These are phyloP conservation scores for Cataglyphis altisquamis DNA, from an alignment of 2,888 invertebrate genomes.

Conservation along the genomic window DNA sequence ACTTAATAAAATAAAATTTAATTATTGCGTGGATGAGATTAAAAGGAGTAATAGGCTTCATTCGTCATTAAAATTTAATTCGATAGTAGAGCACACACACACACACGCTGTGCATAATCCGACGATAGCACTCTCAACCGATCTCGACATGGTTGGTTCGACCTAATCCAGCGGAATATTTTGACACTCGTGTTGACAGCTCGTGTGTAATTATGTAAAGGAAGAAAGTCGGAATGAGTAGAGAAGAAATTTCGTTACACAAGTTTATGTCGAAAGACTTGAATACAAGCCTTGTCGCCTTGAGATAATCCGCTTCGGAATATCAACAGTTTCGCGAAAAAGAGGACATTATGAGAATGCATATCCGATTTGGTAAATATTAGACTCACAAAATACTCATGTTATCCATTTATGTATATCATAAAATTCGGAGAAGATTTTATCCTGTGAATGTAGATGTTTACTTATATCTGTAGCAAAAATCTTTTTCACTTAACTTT, in stretches of 20 bases:
- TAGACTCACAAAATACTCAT: neutral
- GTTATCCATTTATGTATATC: neutral
- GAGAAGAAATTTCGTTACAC: slow-evolving; percentile 18
- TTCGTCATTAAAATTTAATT: slow-evolving; percentile 22
- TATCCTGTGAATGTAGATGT: neutral
- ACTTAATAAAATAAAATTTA: neutral
- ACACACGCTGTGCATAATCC: slow-evolving; percentile 55
- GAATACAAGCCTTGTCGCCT: slow-evolving; percentile 57
- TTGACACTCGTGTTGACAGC: slow-evolving; percentile 67
- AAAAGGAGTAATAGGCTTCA: neutral
- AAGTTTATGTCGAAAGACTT: slow-evolving; percentile 14
- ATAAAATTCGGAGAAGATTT: neutral
- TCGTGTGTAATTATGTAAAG: slow-evolving; percentile 30
- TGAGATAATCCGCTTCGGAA: slow-evolving; percentile 30
- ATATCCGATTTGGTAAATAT: slow-evolving; percentile 28
- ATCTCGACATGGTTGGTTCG: slow-evolving; percentile 11
- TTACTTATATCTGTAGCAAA: neutral
- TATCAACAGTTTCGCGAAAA: slow-evolving; percentile 39
- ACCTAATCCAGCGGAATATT: slow-evolving; percentile 77
- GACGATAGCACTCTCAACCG: neutral
- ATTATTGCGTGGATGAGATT: neutral
- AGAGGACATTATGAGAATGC: slow-evolving; percentile 41
- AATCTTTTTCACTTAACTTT: neutral
- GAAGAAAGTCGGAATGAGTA: slow-evolving; percentile 56
- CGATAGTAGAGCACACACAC: neutral